Conservation (phyloP, 2,888 invertebrate genomes). For the Athetis lepigone region DNA sequence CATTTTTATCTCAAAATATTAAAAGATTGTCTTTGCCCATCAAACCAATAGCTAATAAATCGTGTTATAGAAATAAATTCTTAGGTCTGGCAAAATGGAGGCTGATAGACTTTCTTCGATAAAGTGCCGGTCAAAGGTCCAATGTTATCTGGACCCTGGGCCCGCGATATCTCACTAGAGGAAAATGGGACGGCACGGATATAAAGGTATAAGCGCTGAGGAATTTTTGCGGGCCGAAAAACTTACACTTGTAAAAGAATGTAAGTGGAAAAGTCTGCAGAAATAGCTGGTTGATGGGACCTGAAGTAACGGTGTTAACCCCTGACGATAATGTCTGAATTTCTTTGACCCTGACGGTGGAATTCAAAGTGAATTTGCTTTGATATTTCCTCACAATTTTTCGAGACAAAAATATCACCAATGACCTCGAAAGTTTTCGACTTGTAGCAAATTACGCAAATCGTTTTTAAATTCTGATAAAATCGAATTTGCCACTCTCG, state of each 20-base stretch:
- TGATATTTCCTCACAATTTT: background rate
- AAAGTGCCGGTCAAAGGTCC: constrained; percentile 72
- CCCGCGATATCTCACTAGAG: constrained; percentile 69
- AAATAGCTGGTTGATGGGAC: constrained; percentile 30
- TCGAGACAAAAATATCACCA: background rate
- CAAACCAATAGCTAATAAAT: constrained; percentile 56
- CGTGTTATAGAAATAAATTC: constrained; percentile 71
- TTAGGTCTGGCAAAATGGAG: constrained; percentile 61
- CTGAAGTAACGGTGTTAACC: constrained; percentile 12
- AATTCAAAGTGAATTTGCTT: background rate
- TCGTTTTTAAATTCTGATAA: constrained; percentile 30
- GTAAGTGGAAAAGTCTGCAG: constrained; percentile 27
- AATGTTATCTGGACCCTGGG: constrained; percentile 63
- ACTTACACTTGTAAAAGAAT: constrained; percentile 45
- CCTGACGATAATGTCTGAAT: background rate
- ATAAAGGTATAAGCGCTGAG: constrained; percentile 50
- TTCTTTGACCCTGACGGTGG: background rate
- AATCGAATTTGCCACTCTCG: constrained; percentile 17
- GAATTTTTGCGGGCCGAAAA: constrained; percentile 47
- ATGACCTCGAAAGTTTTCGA: background rate
- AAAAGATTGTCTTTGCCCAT: constrained; percentile 31
- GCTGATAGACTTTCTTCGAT: constrained; percentile 70
- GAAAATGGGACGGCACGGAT: constrained; percentile 59
- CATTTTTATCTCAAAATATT: constrained; percentile 16
- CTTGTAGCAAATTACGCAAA: background rate